phyloP scores from a whole-genome alignment of 2,113 vertebrate species.

The Amblyopsis rosae region DNA sequence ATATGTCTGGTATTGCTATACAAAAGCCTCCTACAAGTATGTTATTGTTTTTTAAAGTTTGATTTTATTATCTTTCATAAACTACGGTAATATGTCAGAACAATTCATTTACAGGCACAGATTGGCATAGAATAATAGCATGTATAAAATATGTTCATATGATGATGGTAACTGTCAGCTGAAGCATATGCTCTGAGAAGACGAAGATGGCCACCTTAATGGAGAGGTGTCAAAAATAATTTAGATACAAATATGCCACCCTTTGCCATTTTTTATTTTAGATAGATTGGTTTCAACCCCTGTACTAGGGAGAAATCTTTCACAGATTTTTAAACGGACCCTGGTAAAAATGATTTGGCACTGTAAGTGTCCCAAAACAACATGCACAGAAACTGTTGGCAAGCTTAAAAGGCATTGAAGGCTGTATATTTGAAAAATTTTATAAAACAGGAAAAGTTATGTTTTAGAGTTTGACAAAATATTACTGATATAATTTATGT shows the following conservation, averaged over 20 bases:
- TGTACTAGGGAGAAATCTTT: constrained; percentile 9
- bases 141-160: constrained; percentile 69
- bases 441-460: constrained; percentile 55
- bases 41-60: constrained; percentile 51
- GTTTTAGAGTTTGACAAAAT: constrained; percentile 26
- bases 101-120: constrained; percentile 88
- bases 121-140: constrained; percentile 80
- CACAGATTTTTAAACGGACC: constrained; percentile 29
- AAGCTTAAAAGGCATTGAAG: constrained; percentile 23
- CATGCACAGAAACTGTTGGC: constrained; percentile 55
- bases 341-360: constrained; percentile 49
- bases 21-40: constrained; percentile 37
- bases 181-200: constrained; percentile 29
- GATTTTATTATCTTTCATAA: constrained; percentile 85
- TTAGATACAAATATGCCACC: constrained; percentile 44
- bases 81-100: constrained; percentile 88
- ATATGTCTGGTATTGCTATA: not conserved
- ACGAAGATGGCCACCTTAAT: constrained; percentile 27
- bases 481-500: constrained; percentile 50
- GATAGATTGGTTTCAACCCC: constrained; percentile 12
- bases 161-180: constrained; percentile 44
- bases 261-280: constrained; percentile 22
- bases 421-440: constrained; percentile 38
- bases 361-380: constrained; percentile 53
- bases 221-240: constrained; percentile 35